Conservation (phyloP, 2,113 vertebrate species). For the Gopherus flavomarginatus region DNA sequence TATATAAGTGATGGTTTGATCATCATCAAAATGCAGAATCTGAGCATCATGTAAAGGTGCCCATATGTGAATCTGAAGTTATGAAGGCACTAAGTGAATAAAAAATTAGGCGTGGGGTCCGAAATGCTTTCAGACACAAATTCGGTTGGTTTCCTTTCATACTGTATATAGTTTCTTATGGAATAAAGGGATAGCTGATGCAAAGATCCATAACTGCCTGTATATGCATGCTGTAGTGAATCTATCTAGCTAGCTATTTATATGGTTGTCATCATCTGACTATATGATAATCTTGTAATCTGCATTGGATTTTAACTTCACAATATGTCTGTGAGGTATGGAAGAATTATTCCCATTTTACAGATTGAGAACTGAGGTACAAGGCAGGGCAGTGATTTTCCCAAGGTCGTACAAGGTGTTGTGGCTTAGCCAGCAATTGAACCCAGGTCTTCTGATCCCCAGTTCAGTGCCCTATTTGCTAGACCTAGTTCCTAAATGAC, state of each 20-base stretch:
- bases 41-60: neutral
- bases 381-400: neutral
- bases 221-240: neutral
- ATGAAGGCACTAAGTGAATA: neutral
- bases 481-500: neutral
- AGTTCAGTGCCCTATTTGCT: neutral
- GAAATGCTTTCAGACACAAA: neutral
- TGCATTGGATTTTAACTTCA: neutral
- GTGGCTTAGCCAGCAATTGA: neutral
- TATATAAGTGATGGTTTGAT: neutral
- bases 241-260: neutral
- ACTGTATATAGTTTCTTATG: neutral
- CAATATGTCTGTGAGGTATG: rapidly evolving
- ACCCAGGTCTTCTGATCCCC: neutral
- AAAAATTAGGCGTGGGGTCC: neutral
- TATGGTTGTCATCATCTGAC: neutral
- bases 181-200: neutral
- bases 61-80: neutral
- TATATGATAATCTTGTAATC: neutral
- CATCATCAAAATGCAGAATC: neutral
- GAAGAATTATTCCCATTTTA: neutral
- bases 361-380: neutral
- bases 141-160: neutral
- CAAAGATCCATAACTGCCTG: neutral
- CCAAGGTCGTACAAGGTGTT: neutral